Base-by-base conservation (phyloP, 2,888 invertebrate species). In the Alloscopus bannaensis region DNA sequence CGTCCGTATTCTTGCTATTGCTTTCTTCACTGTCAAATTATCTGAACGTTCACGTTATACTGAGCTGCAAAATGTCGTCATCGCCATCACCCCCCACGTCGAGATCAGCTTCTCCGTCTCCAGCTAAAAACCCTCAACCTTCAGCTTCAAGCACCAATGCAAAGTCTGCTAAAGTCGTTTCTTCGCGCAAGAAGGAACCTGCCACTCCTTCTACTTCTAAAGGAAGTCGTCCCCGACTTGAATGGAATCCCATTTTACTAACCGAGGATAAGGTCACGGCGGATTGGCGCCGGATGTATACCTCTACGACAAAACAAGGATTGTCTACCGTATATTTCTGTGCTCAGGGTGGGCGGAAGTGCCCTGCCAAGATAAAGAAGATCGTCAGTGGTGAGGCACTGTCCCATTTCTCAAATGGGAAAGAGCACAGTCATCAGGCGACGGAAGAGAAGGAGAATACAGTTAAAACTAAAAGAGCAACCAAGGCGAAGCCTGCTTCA, bases 221-320 rank as follows among this genome's bases (percentile, higher is more conserved):
- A n/a, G n/a, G n/a, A n/a, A n/a, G n/a, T n/a, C 13, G 59, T 4
- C 57, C 40, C 8, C 18, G 57, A 3, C 36, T 57, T 18, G n/a
- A 16, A 0, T 72, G 72, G 72, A 52, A 4, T 2, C 20, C 31
- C 0, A 0, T 52, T 3, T 52, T 52, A 1, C 24, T 28, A 1
- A 55, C 52, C 1, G 72, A 72, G 55, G 52, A 72, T 3, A 18
- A 26, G 20, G 40, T 62, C 1, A 20, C 52, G 0, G 8, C 0
- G 13, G 40, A 50, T 3, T 72, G 64, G 62, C 24, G n/a, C n/a
- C 62, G 72, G 1, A 26, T 0, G 2, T 24, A 20, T 2, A 22
- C 20, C 8, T 24, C 62, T 40, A 72, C 60, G 24, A 18, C 52
- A 16, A 72, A 72, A 50, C 29, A 72, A 52, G 62, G 72, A 1